phyloP scores from a whole-genome alignment of 2,797 vertebrate species.

The Okamejei kenojei region DNA sequence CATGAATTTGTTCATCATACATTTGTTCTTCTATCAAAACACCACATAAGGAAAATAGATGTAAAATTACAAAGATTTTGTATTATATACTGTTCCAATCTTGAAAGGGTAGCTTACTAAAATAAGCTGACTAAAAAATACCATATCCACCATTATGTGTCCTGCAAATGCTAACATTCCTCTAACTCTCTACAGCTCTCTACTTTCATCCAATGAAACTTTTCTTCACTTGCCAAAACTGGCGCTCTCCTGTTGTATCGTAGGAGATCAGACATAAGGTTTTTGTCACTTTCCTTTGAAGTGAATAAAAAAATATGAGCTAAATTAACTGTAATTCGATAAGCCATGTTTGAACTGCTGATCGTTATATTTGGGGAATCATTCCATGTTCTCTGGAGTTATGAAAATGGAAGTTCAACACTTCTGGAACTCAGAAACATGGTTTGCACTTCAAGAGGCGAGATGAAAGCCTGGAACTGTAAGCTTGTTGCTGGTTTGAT shows the following conservation, averaged over 20 bases:
- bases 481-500: neutral
- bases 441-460: neutral
- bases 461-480: neutral
- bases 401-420: neutral
- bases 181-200: neutral
- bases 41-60: neutral
- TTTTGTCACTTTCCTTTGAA: neutral
- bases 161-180: neutral
- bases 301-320: neutral
- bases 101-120: neutral
- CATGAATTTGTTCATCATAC: neutral
- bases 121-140: neutral
- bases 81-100: neutral
- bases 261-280: neutral
- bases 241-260: neutral
- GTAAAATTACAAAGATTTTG: neutral
- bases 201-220: neutral
- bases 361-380: neutral
- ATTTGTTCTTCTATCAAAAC: neutral
- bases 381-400: neutral
- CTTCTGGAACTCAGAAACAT: neutral
- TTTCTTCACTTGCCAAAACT: neutral
- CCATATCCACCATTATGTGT: neutral
- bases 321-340: constrained; percentile 5
- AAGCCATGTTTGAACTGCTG: neutral